Percentiles rank a stretch among this genome's conserved stretches.
phyloP scores from a whole-genome alignment of 2,888 invertebrate species.

The Diplazon laetatorius region DNA sequence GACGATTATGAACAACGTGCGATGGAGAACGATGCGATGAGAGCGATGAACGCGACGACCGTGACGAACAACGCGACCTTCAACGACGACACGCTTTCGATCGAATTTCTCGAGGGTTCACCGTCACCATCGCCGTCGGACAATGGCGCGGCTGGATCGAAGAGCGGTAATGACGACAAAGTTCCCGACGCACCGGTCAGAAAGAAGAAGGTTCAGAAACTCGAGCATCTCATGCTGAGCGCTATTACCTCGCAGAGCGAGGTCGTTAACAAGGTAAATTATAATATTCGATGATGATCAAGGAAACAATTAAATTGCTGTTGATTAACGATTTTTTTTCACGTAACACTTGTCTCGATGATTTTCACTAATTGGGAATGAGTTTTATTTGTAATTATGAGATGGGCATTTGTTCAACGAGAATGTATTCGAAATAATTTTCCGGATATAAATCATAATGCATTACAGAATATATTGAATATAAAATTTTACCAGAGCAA shows the following conservation, averaged over 20 bases:
- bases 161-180: constrained; percentile 75
- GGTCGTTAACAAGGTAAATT: constrained; percentile 79
- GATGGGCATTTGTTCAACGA: too few species aligned
- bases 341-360: too few species aligned
- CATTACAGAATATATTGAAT: too few species aligned
- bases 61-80: constrained; percentile 81
- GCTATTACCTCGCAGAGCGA: constrained; percentile 81
- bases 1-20: constrained; percentile 74
- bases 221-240: constrained; percentile 79
- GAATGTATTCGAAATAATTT: too few species aligned
- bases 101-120: constrained; percentile 78
- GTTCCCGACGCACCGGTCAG: constrained; percentile 77
- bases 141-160: constrained; percentile 71
- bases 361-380: too few species aligned
- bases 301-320: too few species aligned
- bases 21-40: constrained; percentile 66
- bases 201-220: constrained; percentile 79
- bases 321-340: too few species aligned
- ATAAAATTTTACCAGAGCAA: too few species aligned
- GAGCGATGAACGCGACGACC: constrained; percentile 74
- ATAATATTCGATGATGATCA: constrained; percentile 12
- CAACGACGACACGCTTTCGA: constrained; percentile 79
- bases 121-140: constrained; percentile 75
- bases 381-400: too few species aligned
- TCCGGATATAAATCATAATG: too few species aligned